Percentiles rank a stretch among this genome's conserved stretches.
phyloP scores from a whole-genome alignment of 2,113 vertebrate species.

The Scortum barcoo region DNA sequence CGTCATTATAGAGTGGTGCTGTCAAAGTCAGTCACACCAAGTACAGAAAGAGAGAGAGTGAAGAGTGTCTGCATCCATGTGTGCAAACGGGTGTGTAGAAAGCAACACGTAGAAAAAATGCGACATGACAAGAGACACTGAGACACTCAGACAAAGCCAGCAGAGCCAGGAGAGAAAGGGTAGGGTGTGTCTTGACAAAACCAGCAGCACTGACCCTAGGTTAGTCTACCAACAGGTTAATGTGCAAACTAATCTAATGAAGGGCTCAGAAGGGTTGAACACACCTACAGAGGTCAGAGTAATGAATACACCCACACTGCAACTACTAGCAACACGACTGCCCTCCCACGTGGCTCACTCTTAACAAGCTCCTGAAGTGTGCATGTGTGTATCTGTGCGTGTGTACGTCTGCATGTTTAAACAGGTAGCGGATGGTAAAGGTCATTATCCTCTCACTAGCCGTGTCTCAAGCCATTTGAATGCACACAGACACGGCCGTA shows the following conservation, averaged over 20 bases:
- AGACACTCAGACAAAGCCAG: background rate
- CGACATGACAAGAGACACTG: background rate
- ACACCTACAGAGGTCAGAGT: slow-evolving; percentile 48
- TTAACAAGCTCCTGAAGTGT: slow-evolving; percentile 61
- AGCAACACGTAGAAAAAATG: slow-evolving; percentile 8
- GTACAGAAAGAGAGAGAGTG: slow-evolving; percentile 10
- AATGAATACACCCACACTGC: slow-evolving; percentile 38
- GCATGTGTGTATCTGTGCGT: slow-evolving; percentile 7
- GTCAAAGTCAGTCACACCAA: slow-evolving; percentile 28
- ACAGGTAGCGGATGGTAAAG: slow-evolving; percentile 42
- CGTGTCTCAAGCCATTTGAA: slow-evolving; percentile 31
- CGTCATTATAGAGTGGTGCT: slow-evolving; percentile 24
- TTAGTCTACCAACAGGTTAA: slow-evolving; percentile 26
- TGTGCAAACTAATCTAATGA: slow-evolving; percentile 43
- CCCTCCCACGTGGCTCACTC: slow-evolving; percentile 29
- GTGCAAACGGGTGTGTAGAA: background rate
- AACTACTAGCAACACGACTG: slow-evolving; percentile 18
- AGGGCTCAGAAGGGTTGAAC: slow-evolving; percentile 25
- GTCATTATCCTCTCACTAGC: slow-evolving; percentile 58
- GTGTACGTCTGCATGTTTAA: slow-evolving; percentile 36
- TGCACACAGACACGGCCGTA: background rate
- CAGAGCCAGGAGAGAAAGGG: background rate
- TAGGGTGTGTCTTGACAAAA: background rate
- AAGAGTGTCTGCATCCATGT: slow-evolving; percentile 4
- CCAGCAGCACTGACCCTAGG: slow-evolving; percentile 24